Percentiles rank a stretch among this genome's conserved stretches.
These are phyloP conservation scores for Hirtodrosophila duncani DNA, from an alignment of 2,888 invertebrate species.

Conservation along the genomic window DNA sequence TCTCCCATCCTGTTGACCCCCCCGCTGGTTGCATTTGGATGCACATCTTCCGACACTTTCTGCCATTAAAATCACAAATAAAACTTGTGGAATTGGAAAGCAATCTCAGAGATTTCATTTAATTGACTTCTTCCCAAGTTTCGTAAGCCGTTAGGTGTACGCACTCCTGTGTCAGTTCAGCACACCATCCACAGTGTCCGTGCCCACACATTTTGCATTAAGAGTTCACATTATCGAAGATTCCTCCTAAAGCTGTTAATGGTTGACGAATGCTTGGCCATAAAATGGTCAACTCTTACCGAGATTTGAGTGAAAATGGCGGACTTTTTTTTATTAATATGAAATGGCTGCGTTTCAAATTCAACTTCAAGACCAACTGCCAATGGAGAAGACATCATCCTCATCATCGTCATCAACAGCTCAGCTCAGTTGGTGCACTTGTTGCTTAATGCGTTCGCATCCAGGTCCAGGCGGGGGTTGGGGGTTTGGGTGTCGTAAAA, in stretches of 20 bases:
- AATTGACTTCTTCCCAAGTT: too few relatives aligned
- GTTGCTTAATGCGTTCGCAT: conserved; percentile 59
- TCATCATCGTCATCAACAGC: conserved; percentile 4
- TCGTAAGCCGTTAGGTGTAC: too few relatives aligned
- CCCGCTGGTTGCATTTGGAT: too few relatives aligned
- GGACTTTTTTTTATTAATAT: conserved; percentile 47
- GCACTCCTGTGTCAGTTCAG: too few relatives aligned
- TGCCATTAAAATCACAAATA: too few relatives aligned
- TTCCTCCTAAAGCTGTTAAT: conserved; percentile 33
- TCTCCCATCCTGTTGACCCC: too few relatives aligned
- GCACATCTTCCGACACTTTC: too few relatives aligned
- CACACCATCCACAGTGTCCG: too few relatives aligned
- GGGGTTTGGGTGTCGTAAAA: conserved; percentile 66
- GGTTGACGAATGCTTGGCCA: conserved; percentile 56
- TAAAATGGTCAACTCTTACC: conserved; percentile 30
- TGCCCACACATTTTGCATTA: conserved; percentile 1
- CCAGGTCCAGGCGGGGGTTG: too few relatives aligned
- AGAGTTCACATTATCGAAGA: conserved; percentile 37
- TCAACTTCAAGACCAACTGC: too few relatives aligned
- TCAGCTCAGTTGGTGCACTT: conserved; percentile 48
- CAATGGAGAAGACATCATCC: conserved; percentile 6
- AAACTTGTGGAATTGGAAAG: too few relatives aligned
- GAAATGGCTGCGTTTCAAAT: conserved; percentile 18
- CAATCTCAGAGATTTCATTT: too few relatives aligned
- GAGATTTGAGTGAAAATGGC: conserved; percentile 55